These are phyloP conservation scores for Drosophila testacea DNA, from an alignment of 2,888 invertebrate genomes.

Conservation along the genomic window DNA sequence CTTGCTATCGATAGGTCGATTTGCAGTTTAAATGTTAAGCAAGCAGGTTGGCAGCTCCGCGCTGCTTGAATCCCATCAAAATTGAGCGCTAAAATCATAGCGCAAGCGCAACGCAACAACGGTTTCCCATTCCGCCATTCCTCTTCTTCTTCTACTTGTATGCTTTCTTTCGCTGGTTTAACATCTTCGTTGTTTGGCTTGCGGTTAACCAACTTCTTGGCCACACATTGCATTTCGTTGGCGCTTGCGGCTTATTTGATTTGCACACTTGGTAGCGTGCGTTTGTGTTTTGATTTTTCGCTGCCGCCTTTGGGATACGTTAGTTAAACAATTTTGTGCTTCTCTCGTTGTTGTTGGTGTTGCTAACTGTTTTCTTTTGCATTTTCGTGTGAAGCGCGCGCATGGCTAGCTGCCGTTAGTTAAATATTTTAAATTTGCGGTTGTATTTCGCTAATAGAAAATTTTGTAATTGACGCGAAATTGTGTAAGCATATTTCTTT, in stretches of 20 bases:
- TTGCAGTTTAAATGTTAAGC: too few relatives aligned
- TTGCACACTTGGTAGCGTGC: constrained; percentile 74
- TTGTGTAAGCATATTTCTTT: constrained; percentile 52
- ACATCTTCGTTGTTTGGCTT: constrained; percentile 33
- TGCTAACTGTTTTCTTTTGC: constrained; percentile 27
- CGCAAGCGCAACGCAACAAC: constrained; percentile 35
- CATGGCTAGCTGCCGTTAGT: constrained; percentile 54
- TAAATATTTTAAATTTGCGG: constrained; percentile 62
- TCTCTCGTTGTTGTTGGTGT: constrained; percentile 10
- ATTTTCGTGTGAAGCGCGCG: constrained; percentile 60
- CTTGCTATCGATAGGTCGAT: not conserved
- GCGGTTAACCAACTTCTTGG: constrained; percentile 66
- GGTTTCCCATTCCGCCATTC: constrained; percentile 28
- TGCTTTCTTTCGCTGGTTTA: constrained; percentile 23
- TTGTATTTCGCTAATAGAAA: constrained; percentile 35
- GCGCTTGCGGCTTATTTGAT: constrained; percentile 69
- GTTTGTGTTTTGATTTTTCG: constrained; percentile 57
- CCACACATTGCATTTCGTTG: constrained; percentile 52
- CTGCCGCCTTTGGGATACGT: constrained; percentile 30
- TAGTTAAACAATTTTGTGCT: constrained; percentile 8
- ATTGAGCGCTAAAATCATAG: constrained; percentile 29
- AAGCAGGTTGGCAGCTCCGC: constrained; percentile 36
- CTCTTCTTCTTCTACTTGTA: constrained; percentile 10
- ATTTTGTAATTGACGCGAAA: constrained; percentile 43
- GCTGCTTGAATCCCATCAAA: not conserved